phyloP scores from a whole-genome alignment of 2,113 vertebrate genomes.

The Tetrao urogallus region DNA sequence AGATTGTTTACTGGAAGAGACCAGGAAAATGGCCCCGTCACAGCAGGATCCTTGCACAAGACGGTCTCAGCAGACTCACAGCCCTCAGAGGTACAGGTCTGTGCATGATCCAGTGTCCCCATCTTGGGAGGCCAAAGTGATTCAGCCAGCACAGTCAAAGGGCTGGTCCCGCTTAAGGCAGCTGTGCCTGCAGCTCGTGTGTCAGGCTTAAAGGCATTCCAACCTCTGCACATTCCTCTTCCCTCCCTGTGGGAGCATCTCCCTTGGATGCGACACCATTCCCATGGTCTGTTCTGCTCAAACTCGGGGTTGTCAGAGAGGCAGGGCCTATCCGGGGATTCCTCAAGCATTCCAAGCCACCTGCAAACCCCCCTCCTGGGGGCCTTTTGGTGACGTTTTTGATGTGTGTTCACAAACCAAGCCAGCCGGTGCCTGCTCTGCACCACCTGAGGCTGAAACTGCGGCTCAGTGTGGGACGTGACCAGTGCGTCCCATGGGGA shows the following conservation, averaged over 20 bases:
- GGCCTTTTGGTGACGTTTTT: not conserved
- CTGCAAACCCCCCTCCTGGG: not conserved
- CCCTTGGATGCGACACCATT: not conserved
- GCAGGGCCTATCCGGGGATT: not conserved
- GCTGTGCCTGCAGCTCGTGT: constrained; percentile 28
- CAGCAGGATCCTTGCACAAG: constrained; percentile 54
- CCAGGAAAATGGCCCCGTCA: constrained; percentile 24
- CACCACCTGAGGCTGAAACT: not conserved
- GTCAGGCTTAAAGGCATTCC: constrained; percentile 54
- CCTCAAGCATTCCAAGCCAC: not conserved
- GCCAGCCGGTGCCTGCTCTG: not conserved
- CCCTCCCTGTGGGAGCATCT: constrained; percentile 15
- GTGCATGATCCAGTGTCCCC: constrained; percentile 55
- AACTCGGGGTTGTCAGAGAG: not conserved
- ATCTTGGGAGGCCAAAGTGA: constrained; percentile 51
- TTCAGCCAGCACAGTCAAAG: constrained; percentile 54
- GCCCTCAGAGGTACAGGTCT: constrained; percentile 43
- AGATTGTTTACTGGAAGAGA: not conserved
- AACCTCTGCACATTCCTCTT: constrained; percentile 27
- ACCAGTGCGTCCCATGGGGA: not conserved
- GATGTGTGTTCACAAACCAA: not conserved
- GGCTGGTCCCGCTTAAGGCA: constrained; percentile 47
- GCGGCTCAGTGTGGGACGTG: not conserved
- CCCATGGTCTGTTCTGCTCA: not conserved
- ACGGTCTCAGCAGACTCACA: not conserved